These are phyloP conservation scores for Aporophyla nigra DNA, from an alignment of 2,888 invertebrate genomes.

Conservation along the genomic window DNA sequence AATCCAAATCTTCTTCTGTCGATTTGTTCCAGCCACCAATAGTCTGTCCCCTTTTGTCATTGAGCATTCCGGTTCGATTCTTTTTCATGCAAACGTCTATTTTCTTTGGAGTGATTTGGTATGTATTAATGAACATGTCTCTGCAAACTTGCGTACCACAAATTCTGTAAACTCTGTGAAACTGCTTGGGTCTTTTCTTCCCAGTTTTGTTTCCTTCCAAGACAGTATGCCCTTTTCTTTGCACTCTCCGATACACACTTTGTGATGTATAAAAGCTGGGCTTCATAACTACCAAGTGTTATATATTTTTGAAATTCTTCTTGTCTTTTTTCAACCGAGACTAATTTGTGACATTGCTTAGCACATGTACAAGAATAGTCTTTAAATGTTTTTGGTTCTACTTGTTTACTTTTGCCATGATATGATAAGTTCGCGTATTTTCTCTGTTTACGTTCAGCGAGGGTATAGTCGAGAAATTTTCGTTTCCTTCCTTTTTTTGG, in stretches of 20 bases:
- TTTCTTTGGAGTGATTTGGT: constrained; percentile 43
- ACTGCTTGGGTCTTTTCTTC: constrained; percentile 14
- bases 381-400: constrained; percentile 37
- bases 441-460: constrained; percentile 11
- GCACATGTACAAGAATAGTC: constrained; percentile 45
- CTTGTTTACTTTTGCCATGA: constrained; percentile 23
- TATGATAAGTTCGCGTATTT: constrained; percentile 13
- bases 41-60: constrained; percentile 43
- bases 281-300: constrained; percentile 48
- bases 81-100: constrained; percentile 33
- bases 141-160: constrained; percentile 36
- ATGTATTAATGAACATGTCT: constrained; percentile 39
- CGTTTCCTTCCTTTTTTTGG: constrained; percentile 8
- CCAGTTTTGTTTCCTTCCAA: constrained; percentile 19
- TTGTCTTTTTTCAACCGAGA: constrained; percentile 41
- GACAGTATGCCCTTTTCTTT: constrained; percentile 19
- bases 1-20: constrained; percentile 37
- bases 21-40: constrained; percentile 52
- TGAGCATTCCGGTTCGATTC: constrained; percentile 29
- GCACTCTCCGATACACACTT: constrained; percentile 42
- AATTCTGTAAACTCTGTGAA: constrained; percentile 22
- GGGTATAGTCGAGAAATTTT: neutral
- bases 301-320: constrained; percentile 54
- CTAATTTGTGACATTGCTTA: constrained; percentile 6
- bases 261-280: constrained; percentile 50